Conservation (phyloP, 2,797 vertebrate species). For the Macropus fuliginosus region DNA sequence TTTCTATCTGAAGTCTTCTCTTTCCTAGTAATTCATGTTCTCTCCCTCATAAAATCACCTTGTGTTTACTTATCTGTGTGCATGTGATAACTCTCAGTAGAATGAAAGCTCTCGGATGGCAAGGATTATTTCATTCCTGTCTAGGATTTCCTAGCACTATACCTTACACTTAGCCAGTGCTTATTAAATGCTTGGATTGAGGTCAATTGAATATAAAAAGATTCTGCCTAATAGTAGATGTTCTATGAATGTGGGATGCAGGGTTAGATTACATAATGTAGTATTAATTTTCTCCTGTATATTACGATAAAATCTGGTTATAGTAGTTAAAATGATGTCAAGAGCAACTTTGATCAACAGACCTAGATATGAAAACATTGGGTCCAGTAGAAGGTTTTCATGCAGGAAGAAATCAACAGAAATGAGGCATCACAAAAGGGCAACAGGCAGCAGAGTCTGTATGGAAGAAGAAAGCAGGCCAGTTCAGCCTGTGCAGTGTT, state of each 20-base stretch:
- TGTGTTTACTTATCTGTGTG: background rate
- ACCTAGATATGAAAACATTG: background rate
- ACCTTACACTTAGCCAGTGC: too few relatives aligned
- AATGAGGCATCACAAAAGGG: background rate
- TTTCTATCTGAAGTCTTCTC: background rate
- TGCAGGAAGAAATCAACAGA: background rate
- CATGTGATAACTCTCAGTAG: background rate
- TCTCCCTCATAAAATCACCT: background rate
- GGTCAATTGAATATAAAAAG: background rate
- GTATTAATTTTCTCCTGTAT: background rate
- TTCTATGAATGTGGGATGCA: background rate
- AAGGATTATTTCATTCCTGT: background rate
- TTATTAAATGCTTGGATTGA: too few relatives aligned
- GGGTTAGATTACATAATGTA: background rate
- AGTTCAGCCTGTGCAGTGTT: background rate
- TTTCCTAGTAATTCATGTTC: background rate
- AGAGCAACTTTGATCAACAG: background rate
- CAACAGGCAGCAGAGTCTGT: fast-evolving
- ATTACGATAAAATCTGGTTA: background rate
- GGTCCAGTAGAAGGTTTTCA: background rate
- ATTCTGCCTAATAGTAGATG: background rate
- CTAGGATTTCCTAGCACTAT: background rate
- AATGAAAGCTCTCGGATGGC: background rate
- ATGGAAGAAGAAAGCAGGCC: background rate
- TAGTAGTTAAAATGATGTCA: background rate